Evolutionary conservation across 1,140 invertebrate species (phyloP), one percentile per base, ranked within the genome.

Genomic region (Heliconius hewitsoni): DNA sequence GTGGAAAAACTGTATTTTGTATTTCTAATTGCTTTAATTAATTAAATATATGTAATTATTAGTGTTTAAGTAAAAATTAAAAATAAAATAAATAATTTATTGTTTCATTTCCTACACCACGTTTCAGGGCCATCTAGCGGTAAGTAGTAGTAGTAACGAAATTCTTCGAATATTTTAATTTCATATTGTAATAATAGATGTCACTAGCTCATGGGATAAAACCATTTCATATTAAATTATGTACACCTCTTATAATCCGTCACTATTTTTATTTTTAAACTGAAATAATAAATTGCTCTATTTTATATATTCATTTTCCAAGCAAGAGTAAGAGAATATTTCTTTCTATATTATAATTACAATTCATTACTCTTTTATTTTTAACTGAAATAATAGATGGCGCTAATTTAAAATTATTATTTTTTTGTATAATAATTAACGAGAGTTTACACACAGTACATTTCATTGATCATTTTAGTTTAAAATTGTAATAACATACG

Each of bases 1-100:
- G 5, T 76, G 16, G 50, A 60, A n/a, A 57, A 81, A 82, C 79
- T 84, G 77, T 87, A 89, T 88, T 87, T 88, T n/a, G 23, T 19
- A 16, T 86, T 90, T 85, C 77, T 86, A 84, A 78, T 80, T 85
- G 88, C 88, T 90, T 82, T 82, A 82, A 82, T 82, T 82, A 82
- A 77, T 76, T 82, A 71, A 37, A 52, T 75, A 27, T 77, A 72
- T 79, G 57, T 55, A 23, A 34, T 73, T 60, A 60, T 30, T 77
- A 70, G n/a, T 23, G 9, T n/a, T 72, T 71, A 77, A 71, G 39
- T 60, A 52, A 76, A 82, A 71, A 74, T 70, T 80, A 50, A 73
- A 8, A 60, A 34, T 46, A 23, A 81, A 81, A 74, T 3, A 4
- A 3, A 60, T 18, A 42, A 73, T 73, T 37, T 77, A 70, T 77